These are phyloP conservation scores for Drosophila suzukii DNA, from an alignment of 1,140 invertebrate species.

Conservation along the genomic window DNA sequence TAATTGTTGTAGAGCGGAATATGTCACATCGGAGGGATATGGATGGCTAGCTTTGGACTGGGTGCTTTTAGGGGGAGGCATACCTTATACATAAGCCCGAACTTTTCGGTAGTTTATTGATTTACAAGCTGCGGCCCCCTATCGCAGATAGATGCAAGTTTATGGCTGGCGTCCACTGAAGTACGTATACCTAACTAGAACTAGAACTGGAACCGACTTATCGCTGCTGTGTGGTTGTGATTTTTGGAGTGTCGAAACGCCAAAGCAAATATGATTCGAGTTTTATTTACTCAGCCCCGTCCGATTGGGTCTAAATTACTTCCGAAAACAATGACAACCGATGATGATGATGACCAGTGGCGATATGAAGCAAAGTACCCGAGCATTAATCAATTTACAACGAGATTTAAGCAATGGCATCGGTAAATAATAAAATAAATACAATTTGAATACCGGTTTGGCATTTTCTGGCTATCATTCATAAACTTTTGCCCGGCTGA, in stretches of 20 bases:
- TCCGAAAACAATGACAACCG: conserved; percentile 76
- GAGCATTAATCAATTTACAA: conserved; percentile 74
- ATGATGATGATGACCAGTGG: conserved; percentile 45
- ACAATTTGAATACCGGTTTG: conserved; percentile 56
- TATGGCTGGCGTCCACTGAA: conserved; percentile 57
- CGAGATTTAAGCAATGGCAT: conserved; percentile 42
- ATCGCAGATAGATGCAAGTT: conserved; percentile 52
- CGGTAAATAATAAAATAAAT: conserved; percentile 64
- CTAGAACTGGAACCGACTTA: conserved; percentile 57
- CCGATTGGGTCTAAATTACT: conserved; percentile 81
- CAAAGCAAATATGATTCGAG: conserved; percentile 82
- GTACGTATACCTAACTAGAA: conserved; percentile 1
- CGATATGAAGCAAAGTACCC: conserved; percentile 27
- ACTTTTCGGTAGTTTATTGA: conserved; percentile 79
- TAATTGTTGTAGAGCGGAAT: conserved; percentile 73
- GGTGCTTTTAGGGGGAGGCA: neutral
- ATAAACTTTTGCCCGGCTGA: conserved; percentile 75
- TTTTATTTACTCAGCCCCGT: conserved; percentile 62
- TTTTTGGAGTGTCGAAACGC: conserved; percentile 80
- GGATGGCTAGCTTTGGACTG: conserved; percentile 19
- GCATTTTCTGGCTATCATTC: conserved; percentile 76
- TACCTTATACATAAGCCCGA: conserved; percentile 5
- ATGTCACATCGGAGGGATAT: conserved; percentile 56
- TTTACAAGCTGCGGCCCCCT: conserved; percentile 65
- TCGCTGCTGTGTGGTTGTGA: conserved; percentile 69